Evolutionary conservation across 2,113 vertebrate species (phyloP).

Genomic region (Rhinoderma darwinii): DNA sequence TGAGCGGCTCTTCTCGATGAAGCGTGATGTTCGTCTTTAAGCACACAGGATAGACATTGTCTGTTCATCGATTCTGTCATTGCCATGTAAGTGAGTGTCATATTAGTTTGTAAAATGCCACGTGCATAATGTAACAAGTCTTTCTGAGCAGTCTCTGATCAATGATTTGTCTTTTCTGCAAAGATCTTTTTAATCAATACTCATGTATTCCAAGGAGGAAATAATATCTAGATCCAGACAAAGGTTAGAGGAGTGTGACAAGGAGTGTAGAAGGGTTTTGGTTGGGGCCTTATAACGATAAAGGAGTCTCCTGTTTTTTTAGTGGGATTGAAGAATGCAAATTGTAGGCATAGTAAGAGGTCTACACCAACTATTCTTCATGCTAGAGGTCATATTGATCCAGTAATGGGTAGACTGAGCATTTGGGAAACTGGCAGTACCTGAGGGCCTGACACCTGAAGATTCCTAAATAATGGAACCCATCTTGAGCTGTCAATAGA

Average conservation of each 20-base stretch:
- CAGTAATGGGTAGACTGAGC: too few species aligned
- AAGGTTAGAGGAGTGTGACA: not conserved
- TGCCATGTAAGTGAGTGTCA: not conserved
- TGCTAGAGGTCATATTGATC: too few species aligned
- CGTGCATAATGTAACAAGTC: conserved; percentile 3
- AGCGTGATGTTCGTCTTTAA: not conserved
- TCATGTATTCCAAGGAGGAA: not conserved
- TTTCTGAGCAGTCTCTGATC: not conserved
- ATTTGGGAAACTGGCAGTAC: too few species aligned
- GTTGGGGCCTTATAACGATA: not conserved
- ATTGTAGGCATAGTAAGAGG: too few species aligned
- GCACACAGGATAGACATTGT: not conserved
- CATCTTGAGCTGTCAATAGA: too few species aligned
- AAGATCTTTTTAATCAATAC: conserved; percentile 11
- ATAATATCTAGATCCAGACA: not conserved
- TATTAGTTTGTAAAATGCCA: conserved; percentile 15
- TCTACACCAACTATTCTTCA: too few species aligned
- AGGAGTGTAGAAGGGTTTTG: not conserved
- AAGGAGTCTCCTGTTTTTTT: too few species aligned
- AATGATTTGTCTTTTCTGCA: conserved; percentile 26
- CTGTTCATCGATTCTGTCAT: conserved; percentile 1
- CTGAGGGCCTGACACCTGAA: too few species aligned
- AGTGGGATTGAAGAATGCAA: too few species aligned
- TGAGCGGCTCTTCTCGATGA: not conserved
- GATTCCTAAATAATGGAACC: too few species aligned